Conservation (phyloP, 23 tunicate species). For the Aplidium turbinatum region DNA sequence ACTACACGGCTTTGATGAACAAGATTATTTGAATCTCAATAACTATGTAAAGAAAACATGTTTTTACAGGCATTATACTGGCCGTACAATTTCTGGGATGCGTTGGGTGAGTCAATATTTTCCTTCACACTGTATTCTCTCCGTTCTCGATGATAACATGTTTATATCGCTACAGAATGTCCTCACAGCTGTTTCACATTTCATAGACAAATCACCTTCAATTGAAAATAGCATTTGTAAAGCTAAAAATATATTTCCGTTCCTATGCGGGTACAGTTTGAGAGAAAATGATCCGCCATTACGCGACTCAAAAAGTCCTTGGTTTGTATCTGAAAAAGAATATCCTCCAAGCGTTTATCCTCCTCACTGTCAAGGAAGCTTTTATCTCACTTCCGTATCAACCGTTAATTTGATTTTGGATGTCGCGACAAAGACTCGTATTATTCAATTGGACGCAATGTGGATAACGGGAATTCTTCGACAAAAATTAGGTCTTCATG, state of each 20-base stretch:
- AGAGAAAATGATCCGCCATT: slow-evolving; percentile 5
- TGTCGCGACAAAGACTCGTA: slow-evolving; percentile 25
- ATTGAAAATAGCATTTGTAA: neutral
- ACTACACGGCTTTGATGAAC: too few relatives aligned
- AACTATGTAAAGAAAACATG: too few relatives aligned
- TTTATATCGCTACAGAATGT: neutral
- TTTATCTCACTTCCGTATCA: slow-evolving; percentile 34
- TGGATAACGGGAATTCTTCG: slow-evolving; percentile 49
- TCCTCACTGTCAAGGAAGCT: slow-evolving; percentile 41
- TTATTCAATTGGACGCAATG: slow-evolving; percentile 28
- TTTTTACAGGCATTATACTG: slow-evolving; percentile 24
- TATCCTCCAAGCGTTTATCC: slow-evolving; percentile 38
- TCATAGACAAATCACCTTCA: neutral
- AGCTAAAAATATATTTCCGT: slow-evolving; percentile 11
- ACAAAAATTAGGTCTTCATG: slow-evolving; percentile 32
- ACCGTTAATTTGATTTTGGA: slow-evolving; percentile 23
- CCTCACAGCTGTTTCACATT: neutral
- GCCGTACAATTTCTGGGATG: slow-evolving; percentile 37
- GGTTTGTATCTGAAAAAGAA: slow-evolving; percentile 9
- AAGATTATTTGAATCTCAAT: too few relatives aligned
- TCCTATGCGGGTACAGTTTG: slow-evolving; percentile 31
- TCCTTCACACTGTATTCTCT: neutral
- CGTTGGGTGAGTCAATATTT: slow-evolving; percentile 30
- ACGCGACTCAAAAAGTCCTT: slow-evolving; percentile 14
- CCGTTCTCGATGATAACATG: slow-evolving; percentile 41